Percentiles rank a stretch among this genome's conserved stretches.
Conservation (phyloP, 1,140 invertebrate genomes). For the Cardiocondyla obscurior region DNA sequence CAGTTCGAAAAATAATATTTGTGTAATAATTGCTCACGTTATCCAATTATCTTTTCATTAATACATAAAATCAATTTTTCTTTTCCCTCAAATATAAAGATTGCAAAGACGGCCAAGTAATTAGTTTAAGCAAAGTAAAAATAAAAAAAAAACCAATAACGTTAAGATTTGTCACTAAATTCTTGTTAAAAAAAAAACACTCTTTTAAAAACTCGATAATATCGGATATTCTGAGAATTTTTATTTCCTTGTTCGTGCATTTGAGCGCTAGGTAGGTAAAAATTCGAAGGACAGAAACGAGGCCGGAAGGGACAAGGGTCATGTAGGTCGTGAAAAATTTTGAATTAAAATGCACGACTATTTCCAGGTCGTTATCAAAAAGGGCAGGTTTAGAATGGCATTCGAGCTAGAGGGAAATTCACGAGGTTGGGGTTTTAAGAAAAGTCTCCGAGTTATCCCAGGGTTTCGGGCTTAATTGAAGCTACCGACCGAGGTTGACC, state of each 20-base stretch:
- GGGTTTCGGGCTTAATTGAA: conserved; percentile 50
- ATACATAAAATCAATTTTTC: background rate
- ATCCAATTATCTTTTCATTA: background rate
- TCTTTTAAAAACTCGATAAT: conserved; percentile 20
- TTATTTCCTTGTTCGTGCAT: background rate
- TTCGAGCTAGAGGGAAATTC: conserved; percentile 25
- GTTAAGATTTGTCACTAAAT: background rate
- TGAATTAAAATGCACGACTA: conserved; percentile 67
- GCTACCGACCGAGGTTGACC: background rate
- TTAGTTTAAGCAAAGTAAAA: background rate
- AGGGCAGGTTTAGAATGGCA: conserved; percentile 18
- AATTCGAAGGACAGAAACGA: conserved; percentile 41
- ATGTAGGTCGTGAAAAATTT: conserved; percentile 29
- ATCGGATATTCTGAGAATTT: conserved; percentile 6
- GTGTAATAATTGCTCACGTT: background rate
- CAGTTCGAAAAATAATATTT: background rate
- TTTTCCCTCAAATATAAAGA: background rate
- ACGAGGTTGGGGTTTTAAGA: background rate
- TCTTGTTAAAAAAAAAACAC: background rate
- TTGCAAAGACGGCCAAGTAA: background rate
- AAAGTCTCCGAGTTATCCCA: conserved; percentile 11
- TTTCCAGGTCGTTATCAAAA: conserved; percentile 15
- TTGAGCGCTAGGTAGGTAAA: conserved; percentile 45
- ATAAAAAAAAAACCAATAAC: conserved; percentile 5
- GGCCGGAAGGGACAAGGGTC: background rate